Conservation (phyloP, 2,888 invertebrate species). For the Drosophila koepferae region DNA sequence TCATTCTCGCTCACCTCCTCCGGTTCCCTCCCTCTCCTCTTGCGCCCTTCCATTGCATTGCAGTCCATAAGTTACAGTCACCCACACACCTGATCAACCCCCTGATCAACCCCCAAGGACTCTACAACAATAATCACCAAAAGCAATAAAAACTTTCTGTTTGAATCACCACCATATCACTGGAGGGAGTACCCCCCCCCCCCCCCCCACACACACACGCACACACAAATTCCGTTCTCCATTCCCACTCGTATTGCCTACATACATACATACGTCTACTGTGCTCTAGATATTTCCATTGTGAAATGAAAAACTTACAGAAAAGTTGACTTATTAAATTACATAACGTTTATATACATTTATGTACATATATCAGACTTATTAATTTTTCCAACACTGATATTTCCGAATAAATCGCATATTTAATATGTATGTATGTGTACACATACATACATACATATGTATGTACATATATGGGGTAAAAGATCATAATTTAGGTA, state of each 20-base stretch:
- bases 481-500: constrained; percentile 5
- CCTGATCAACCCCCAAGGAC: constrained; percentile 5
- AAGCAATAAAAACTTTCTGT: constrained; percentile 4
- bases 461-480: not conserved
- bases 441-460: not conserved
- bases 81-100: constrained; percentile 7
- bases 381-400: not conserved
- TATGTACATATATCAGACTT: not conserved
- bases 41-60: not conserved
- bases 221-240: not conserved
- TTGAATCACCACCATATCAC: constrained; percentile 5
- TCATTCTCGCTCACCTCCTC: too few relatives aligned
- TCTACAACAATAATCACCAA: not conserved
- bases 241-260: not conserved
- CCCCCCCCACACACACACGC: too few relatives aligned
- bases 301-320: not conserved
- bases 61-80: not conserved
- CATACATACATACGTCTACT: too few relatives aligned
- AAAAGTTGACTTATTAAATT: not conserved
- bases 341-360: not conserved
- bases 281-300: not conserved
- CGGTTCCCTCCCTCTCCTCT: too few relatives aligned
- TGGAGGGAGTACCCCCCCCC: not conserved
- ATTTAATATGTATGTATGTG: not conserved
- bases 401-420: not conserved